Conservation (phyloP, 2,797 vertebrate genomes). For the Crenuchus spilurus region DNA sequence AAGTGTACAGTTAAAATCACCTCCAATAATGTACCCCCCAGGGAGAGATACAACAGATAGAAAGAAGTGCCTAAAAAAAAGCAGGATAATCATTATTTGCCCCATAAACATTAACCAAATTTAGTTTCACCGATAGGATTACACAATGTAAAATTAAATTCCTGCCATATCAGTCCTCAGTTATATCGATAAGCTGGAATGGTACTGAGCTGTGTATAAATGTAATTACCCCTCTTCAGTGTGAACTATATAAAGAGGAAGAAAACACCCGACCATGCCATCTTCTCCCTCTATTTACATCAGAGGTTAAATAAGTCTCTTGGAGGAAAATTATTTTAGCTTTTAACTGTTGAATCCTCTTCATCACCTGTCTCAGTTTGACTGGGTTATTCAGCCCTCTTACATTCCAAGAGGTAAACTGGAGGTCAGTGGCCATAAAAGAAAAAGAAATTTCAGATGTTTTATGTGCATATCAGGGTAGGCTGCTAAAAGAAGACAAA, state of each 20-base stretch:
- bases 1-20: constrained; percentile 31
- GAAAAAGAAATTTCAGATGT: neutral
- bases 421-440: neutral
- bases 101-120: constrained; percentile 8
- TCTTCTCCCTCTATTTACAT: neutral
- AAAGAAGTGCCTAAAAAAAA: constrained; percentile 20
- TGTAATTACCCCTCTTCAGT: neutral
- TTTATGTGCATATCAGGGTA: too few species aligned
- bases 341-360: constrained; percentile 11
- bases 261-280: constrained; percentile 14
- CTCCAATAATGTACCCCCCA: constrained; percentile 14
- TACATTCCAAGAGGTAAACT: constrained; percentile 12
- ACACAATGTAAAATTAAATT: neutral
- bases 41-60: neutral
- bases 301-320: neutral
- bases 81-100: neutral
- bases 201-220: constrained; percentile 27
- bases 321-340: constrained; percentile 10
- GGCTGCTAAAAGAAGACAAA: too few species aligned
- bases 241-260: neutral
- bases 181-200: neutral
- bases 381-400: constrained; percentile 8
- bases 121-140: neutral
- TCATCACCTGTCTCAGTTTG: constrained; percentile 27
- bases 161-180: neutral